A percentile compares a stretch with the other conserved stretches of the same genome.
phyloP scores from a whole-genome alignment of 2,797 vertebrate genomes.

The Nothura maculosa region DNA sequence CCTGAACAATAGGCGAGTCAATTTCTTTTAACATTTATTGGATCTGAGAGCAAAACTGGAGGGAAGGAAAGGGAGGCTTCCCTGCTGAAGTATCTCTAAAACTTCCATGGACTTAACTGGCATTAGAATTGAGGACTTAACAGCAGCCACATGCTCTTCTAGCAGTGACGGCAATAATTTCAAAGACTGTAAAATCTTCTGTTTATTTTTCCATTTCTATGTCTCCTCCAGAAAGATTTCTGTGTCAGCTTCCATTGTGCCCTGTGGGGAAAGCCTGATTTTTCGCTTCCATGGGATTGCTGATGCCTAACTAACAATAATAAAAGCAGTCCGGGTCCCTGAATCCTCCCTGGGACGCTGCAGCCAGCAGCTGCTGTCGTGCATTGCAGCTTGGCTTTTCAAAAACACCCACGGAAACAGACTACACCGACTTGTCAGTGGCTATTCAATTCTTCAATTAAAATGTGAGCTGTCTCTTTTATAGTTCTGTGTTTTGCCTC shows the following conservation, averaged over 20 bases:
- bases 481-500: constrained; percentile 52
- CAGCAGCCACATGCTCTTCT: background rate
- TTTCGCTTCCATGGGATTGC: constrained; percentile 24
- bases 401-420: background rate
- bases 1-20: constrained; percentile 42
- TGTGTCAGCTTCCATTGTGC: background rate
- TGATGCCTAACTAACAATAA: constrained; percentile 52
- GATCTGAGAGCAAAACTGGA: constrained; percentile 31
- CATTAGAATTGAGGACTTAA: constrained; percentile 11
- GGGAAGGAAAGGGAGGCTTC: background rate
- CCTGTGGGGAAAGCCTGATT: constrained; percentile 18
- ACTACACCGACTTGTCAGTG: background rate
- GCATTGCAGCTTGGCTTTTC: constrained; percentile 15
- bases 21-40: constrained; percentile 53
- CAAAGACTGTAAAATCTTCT: constrained; percentile 23
- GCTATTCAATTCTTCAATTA: constrained; percentile 65
- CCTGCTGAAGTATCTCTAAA: constrained; percentile 1
- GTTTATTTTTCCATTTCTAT: constrained; percentile 33
- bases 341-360: constrained; percentile 16
- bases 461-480: constrained; percentile 58
- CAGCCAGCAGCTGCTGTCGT: background rate
- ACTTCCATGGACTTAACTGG: background rate
- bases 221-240: constrained; percentile 5
- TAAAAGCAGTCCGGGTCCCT: constrained; percentile 42
- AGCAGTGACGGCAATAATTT: constrained; percentile 17